These are phyloP conservation scores for Cheilosia urbana DNA, from an alignment of 2,888 invertebrate genomes.

Conservation along the genomic window DNA sequence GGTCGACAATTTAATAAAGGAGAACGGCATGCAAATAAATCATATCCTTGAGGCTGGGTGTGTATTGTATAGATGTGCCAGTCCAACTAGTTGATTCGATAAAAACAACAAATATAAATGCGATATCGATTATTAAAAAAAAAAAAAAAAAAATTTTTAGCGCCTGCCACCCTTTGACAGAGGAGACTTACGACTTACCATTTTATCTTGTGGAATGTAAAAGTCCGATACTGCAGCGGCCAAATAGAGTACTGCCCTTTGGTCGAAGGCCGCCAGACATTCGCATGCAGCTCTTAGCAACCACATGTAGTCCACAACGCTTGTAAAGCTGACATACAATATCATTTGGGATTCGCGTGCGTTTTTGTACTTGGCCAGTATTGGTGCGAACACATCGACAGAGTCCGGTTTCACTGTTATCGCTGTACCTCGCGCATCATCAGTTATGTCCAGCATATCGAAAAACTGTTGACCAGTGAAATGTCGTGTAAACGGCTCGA, in stretches of 20 bases:
- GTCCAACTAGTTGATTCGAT: background rate
- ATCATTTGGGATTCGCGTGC: constrained; percentile 90
- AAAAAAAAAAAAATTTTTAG: too few species aligned
- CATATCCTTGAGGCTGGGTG: constrained; percentile 1
- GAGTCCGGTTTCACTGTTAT: constrained; percentile 90
- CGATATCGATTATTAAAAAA: constrained; percentile 2
- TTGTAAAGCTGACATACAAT: constrained; percentile 91
- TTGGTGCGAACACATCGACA: constrained; percentile 88
- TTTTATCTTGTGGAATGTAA: constrained; percentile 95
- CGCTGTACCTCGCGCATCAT: constrained; percentile 86
- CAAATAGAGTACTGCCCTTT: constrained; percentile 93
- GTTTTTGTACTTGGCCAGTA: constrained; percentile 91
- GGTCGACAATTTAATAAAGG: constrained; percentile 19
- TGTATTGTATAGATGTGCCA: background rate
- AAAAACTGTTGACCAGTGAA: constrained; percentile 91
- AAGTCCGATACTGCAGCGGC: constrained; percentile 99
- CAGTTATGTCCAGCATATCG: constrained; percentile 89
- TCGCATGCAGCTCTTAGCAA: constrained; percentile 92
- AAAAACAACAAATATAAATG: background rate
- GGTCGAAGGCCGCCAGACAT: constrained; percentile 88
- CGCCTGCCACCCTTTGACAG: background rate
- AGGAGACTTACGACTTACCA: constrained; percentile 90
- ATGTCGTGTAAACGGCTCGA: constrained; percentile 96
- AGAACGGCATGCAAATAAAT: constrained; percentile 54
- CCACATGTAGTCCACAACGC: constrained; percentile 96